These are phyloP conservation scores for Rhinolophus sinicus DNA, from an alignment of 2,113 vertebrate species.

Conservation along the genomic window DNA sequence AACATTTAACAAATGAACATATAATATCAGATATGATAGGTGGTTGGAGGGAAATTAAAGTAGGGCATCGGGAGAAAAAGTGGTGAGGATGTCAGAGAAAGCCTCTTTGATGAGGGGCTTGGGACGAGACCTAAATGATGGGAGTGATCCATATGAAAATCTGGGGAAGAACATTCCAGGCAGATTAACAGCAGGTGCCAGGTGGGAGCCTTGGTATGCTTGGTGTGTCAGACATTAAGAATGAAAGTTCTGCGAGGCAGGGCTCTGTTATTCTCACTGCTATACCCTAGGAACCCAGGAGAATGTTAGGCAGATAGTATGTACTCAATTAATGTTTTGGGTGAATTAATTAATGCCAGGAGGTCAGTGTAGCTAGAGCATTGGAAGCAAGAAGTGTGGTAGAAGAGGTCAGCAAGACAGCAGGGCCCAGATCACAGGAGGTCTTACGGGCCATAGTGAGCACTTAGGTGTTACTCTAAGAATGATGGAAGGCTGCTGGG, in stretches of 20 bases:
- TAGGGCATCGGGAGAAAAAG: neutral
- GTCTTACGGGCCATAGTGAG: fast-evolving
- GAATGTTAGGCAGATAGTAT: neutral
- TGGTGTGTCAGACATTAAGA: neutral
- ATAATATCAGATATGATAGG: neutral
- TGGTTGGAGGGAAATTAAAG: neutral
- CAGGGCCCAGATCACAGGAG: fast-evolving
- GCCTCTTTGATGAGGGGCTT: neutral
- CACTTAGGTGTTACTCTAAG: neutral
- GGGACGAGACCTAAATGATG: neutral
- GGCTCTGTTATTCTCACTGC: neutral
- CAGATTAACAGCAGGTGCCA: too few species aligned
- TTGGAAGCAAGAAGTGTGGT: neutral
- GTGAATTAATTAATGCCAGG: neutral
- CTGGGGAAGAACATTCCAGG: neutral
- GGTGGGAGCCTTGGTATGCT: neutral
- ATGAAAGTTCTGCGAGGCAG: neutral
- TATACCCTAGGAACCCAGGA: neutral
- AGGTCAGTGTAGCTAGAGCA: neutral
- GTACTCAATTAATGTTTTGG: neutral
- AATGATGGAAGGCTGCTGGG: neutral
- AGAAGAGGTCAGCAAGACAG: neutral
- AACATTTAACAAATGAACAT: neutral
- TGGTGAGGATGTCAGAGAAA: neutral
- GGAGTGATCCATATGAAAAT: fast-evolving